Conservation (phyloP, 2,888 invertebrate genomes). For the Megalurothrips usitatus region DNA sequence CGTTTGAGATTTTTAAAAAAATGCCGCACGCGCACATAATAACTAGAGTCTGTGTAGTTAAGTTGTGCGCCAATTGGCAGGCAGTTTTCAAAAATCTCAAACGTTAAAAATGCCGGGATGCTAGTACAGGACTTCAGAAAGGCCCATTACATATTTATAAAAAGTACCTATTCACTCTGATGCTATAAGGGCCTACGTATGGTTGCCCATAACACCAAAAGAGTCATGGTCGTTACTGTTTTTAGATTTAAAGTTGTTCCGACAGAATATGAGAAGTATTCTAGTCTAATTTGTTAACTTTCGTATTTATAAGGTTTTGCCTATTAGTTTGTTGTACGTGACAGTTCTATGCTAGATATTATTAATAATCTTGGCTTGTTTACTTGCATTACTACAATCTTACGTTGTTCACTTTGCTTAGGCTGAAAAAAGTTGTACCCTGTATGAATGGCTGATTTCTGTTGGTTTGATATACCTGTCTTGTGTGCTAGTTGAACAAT, state of each 20-base stretch:
- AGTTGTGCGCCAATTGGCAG: no score
- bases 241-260: background rate
- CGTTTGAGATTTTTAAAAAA: no score
- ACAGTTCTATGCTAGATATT: background rate
- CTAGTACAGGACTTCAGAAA: no score
- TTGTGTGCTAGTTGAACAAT: background rate
- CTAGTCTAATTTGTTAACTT: background rate
- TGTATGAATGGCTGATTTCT: background rate
- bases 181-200: background rate
- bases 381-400: background rate
- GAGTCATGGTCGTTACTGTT: background rate
- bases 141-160: no score
- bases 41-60: no score
- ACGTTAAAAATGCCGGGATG: no score
- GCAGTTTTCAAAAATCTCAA: no score
- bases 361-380: background rate
- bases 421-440: background rate
- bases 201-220: background rate
- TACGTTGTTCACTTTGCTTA: background rate
- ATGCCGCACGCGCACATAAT: no score
- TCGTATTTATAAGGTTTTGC: background rate
- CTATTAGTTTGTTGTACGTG: no score
- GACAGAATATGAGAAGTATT: background rate
- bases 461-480: background rate
- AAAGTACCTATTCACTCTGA: no score